These are phyloP conservation scores for Lithobates sylvaticus DNA, from an alignment of 2,797 vertebrate species.

Conservation along the genomic window DNA sequence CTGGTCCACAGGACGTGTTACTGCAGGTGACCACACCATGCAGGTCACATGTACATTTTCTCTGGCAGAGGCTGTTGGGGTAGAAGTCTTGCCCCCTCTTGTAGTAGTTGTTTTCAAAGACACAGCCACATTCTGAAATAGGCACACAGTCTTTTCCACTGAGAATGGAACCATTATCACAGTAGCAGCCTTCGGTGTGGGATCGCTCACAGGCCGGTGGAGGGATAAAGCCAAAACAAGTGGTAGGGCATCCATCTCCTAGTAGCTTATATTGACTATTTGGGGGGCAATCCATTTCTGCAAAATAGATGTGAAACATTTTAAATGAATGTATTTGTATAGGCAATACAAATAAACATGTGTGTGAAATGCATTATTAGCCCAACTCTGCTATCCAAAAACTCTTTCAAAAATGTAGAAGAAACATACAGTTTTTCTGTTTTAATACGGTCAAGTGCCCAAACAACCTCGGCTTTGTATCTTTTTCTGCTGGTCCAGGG, in stretches of 20 bases:
- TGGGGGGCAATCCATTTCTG: conserved; percentile 77
- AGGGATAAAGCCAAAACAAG: conserved; percentile 73
- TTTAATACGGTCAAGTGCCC: no score
- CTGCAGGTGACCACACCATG: conserved; percentile 70
- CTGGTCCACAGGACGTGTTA: conserved; percentile 68
- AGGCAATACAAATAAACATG: not conserved
- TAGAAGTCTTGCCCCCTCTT: conserved; percentile 60
- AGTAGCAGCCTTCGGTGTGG: conserved; percentile 81
- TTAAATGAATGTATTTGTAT: not conserved
- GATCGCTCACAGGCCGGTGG: conserved; percentile 63
- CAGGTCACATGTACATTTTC: conserved; percentile 73
- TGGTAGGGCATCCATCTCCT: conserved; percentile 72
- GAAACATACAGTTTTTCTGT: no score
- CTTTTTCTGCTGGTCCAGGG: no score
- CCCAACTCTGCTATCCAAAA: not conserved
- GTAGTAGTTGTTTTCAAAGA: conserved; percentile 71
- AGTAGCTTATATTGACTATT: conserved; percentile 82
- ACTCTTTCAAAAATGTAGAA: no score
- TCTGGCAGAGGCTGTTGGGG: conserved; percentile 22
- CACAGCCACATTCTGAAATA: conserved; percentile 80
- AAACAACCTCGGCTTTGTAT: no score
- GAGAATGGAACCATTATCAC: conserved; percentile 75
- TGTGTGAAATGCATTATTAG: not conserved
- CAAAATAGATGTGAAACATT: not conserved
- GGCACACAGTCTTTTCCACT: conserved; percentile 80